These are phyloP conservation scores for Euplexia lucipara DNA, from an alignment of 2,888 invertebrate genomes.

Conservation along the genomic window DNA sequence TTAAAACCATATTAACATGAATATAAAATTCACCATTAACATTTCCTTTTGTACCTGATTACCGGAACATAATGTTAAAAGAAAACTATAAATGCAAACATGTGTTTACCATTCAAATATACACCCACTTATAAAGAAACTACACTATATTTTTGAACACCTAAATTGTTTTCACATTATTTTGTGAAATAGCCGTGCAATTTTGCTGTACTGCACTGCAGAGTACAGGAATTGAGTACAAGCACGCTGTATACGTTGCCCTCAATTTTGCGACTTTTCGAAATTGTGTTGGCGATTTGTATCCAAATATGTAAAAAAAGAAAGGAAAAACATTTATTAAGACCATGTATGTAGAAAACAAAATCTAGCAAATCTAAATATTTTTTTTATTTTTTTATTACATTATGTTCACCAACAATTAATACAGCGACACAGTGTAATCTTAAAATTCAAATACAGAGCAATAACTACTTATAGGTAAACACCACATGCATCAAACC, in stretches of 20 bases:
- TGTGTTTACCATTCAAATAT: constrained; percentile 20
- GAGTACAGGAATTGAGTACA: not conserved
- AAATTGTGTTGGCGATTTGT: constrained; percentile 6
- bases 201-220: constrained; percentile 18
- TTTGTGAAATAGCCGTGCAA: constrained; percentile 35
- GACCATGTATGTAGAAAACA: no score
- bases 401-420: no score
- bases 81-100: constrained; percentile 19
- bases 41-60: not conserved
- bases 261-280: not conserved
- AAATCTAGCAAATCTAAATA: no score
- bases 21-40: constrained; percentile 5
- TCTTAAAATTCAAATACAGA: no score
- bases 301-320: no score
- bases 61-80: not conserved
- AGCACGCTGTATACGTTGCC: not conserved
- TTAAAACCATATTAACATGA: not conserved
- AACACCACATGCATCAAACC: no score
- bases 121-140: constrained; percentile 26
- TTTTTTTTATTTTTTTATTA: no score
- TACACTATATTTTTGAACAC: constrained; percentile 28
- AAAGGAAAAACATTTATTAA: no score
- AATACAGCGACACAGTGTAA: no score
- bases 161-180: constrained; percentile 23
- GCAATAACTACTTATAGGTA: no score